phyloP scores from a whole-genome alignment of 1,140 invertebrate species.

The Drosophila burlai region DNA sequence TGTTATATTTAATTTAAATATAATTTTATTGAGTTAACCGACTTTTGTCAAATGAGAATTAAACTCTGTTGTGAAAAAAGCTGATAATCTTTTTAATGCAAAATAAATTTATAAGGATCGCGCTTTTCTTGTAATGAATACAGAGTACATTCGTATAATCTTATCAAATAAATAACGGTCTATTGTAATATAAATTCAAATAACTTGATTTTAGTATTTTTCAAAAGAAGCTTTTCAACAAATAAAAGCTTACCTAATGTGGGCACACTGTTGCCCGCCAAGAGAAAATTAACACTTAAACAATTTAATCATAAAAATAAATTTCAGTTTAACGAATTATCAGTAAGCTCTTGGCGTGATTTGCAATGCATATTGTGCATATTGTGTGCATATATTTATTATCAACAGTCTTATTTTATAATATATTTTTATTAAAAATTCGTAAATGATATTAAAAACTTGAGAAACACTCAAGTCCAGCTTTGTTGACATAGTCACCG shows the following conservation, averaged over 20 bases:
- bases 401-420: not conserved
- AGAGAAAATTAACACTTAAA: not conserved
- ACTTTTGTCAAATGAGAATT: not conserved
- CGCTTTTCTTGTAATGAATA: not conserved
- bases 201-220: not conserved
- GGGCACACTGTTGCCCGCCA: not conserved
- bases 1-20: too few relatives aligned
- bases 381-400: not conserved
- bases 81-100: not conserved
- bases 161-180: not conserved
- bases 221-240: not conserved
- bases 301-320: not conserved
- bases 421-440: too few relatives aligned
- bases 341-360: not conserved
- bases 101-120: not conserved
- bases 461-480: not conserved
- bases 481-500: conserved; percentile 5
- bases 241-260: not conserved
- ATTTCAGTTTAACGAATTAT: not conserved
- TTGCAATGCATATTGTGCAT: too few relatives aligned
- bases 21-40: not conserved
- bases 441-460: not conserved
- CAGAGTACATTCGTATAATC: not conserved
- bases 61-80: too few relatives aligned
- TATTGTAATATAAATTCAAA: not conserved